Base-by-base conservation (phyloP, 2,797 vertebrate genomes). In the Gadopsis bispinosus region DNA sequence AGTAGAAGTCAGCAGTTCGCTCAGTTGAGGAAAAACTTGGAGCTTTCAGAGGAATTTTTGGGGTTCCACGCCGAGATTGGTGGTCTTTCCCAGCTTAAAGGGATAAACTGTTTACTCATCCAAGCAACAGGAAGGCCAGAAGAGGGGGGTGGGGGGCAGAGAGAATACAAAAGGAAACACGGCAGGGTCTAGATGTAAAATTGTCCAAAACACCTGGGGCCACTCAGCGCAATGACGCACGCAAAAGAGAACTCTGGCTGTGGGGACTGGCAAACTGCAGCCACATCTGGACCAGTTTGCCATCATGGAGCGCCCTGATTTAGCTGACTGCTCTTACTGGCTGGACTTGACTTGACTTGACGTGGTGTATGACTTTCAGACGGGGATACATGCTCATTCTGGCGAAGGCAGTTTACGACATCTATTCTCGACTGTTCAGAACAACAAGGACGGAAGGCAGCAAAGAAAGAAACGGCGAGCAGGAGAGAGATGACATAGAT, bases 171-270 rank as follows among this genome's bases (percentile, higher is more conserved):
- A 60, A 69, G 68, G 68, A 50, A 26, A 29, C 50, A 58, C 7
- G 26, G 4, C n/a, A 11, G 33, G 51, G 76, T 75, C 65, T 45
- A 19, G 63, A 71, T 90, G 88, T 91, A 92, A 92, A 94, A 94
- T 88, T 90, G 88, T 33, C 37, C 81, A 2, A 87, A 90, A 94
- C 93, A 95, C 93, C 92, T 94, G 94, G 95, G 93, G 95, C 92
- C 94, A 93, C 87, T 95, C 93, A 94, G 81, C 60, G 74, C 76
- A 78, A 56, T 93, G 92, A 93, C 92, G 88, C 90, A 88, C 83
- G 85, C 80, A 91, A 64, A 78, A 87, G 80, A 91, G 80, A 91
- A 83, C 74, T 75, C 87, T 93, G 90, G 80, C 73, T 77, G 86
- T 87, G 93, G 94, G 90, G 91, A 89, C 87, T 70, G 87, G 94